Percentiles rank a stretch among this genome's conserved stretches.
Evolutionary conservation across 2,797 vertebrate genomes (phyloP).

Genomic region (Podarcis lilfordi): DNA sequence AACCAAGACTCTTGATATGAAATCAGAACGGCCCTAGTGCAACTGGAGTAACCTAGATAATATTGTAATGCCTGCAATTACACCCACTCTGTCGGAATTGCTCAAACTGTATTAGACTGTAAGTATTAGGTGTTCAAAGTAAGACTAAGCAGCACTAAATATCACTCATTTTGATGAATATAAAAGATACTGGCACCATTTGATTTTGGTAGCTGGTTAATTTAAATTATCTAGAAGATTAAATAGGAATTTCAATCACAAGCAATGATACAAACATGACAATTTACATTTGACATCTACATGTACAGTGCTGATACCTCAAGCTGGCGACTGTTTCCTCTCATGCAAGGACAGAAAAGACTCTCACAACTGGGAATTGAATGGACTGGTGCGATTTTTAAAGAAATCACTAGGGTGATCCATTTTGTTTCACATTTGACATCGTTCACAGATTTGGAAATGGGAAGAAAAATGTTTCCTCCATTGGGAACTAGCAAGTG

Average conservation of each 20-base stretch:
- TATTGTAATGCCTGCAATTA: not conserved
- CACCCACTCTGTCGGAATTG: not conserved
- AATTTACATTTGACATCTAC: not conserved
- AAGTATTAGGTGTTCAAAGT: not conserved
- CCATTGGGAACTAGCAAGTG: not conserved
- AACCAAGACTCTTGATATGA: not conserved
- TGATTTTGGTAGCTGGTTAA: not conserved
- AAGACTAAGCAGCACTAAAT: not conserved
- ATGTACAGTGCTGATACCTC: not conserved
- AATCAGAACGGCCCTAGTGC: not conserved
- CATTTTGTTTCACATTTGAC: not conserved
- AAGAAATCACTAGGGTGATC: not conserved
- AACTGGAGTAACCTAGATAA: not conserved
- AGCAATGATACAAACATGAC: not conserved
- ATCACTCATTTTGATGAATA: not conserved
- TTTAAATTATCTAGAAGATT: not conserved
- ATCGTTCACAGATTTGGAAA: not conserved
- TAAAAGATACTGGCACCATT: not conserved
- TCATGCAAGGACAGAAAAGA: not conserved
- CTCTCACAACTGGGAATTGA: not conserved
- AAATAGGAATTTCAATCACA: not conserved
- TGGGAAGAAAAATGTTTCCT: not conserved
- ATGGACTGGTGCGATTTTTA: not conserved
- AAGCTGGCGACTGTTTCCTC: too few species aligned
- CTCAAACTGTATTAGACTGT: accelerated